Base-by-base conservation (phyloP, 2,888 invertebrate genomes). In the Chrysolina haemoptera region DNA sequence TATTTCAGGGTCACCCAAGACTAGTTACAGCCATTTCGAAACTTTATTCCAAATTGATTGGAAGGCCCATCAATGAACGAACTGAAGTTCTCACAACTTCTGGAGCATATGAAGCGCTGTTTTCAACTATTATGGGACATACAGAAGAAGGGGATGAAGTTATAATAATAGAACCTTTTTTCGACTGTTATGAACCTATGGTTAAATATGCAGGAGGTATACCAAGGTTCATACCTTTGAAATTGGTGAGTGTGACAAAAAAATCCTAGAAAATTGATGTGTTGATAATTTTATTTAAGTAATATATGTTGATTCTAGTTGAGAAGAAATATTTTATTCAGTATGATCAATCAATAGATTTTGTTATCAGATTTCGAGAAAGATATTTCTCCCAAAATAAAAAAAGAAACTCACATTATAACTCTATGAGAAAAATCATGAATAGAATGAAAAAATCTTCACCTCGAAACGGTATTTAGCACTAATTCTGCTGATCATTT, bases 101-200 rank as follows among this genome's bases (percentile, higher is more conserved):
- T 50, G 99, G 99, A 8, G 99, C 99, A 1, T 99, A 99, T 85
- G 97, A 98, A 86, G 96, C 98, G 0, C 89, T 99, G 0, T 99
- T 94, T 88, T 93, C 94, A 65, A 89, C 95, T 11, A 94, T 98
- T 76, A 69, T 88, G 88, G 82, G 82, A 16, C 95, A 97, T 84
- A 93, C 98, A 10, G 95, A 95, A 81, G 91, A 91, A 1, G 97
- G 94, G 0, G 95, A 95, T 86, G 96, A 98, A 89, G 98, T 97
- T 71, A 97, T 99, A 75, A 96, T 99, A 27, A 97, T 99, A 78
- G 99, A 99, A 87, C 99, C 99, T 0, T 99, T 94, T 89, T 99
- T 98, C 86, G 99, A 99, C 88, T 99, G 98, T 85, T 99, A 99
- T 85, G 96, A 95, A 80, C 97, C 98, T 0, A 98, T 99, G 95